phyloP scores from a whole-genome alignment of 1,140 invertebrate species.

The Drosophila mayri region DNA sequence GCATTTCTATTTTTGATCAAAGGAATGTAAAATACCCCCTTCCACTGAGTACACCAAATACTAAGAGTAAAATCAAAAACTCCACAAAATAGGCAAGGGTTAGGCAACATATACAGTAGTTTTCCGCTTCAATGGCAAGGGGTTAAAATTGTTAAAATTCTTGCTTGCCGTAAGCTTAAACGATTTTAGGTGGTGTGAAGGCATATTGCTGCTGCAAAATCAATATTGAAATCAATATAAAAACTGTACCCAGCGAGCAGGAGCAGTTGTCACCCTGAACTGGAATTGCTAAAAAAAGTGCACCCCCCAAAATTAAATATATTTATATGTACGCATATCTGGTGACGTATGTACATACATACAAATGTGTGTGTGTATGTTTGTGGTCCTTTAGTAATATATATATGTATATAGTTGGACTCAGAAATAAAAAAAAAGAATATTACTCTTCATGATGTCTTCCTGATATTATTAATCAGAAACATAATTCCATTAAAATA shows the following conservation, averaged over 20 bases:
- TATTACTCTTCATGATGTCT: background rate
- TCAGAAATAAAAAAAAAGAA: background rate
- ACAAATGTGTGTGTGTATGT: conserved; percentile 2
- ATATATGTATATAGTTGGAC: too few relatives aligned
- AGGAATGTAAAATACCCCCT: background rate
- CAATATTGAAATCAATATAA: conserved; percentile 76
- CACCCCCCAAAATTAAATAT: conserved; percentile 39
- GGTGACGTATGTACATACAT: conserved; percentile 28
- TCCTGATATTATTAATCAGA: too few relatives aligned
- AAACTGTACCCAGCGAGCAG: conserved; percentile 48
- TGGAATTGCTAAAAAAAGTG: conserved; percentile 44
- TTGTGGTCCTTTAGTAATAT: background rate
- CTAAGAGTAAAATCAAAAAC: conserved; percentile 13
- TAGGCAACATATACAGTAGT: conserved; percentile 15
- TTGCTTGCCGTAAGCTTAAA: conserved; percentile 19
- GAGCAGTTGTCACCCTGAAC: conserved; percentile 64
- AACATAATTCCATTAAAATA: background rate
- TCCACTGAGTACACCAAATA: background rate
- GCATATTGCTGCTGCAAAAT: conserved; percentile 52
- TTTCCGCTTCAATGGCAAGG: conserved; percentile 35
- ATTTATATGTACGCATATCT: background rate
- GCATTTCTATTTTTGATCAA: conserved; percentile 4
- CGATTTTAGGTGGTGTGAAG: conserved; percentile 29
- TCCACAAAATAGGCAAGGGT: conserved; percentile 8
- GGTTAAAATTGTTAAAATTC: conserved; percentile 39